A percentile compares a stretch with the other conserved stretches of the same genome.
phyloP scores from a whole-genome alignment of 2,797 vertebrate genomes.

The Ptychadena robeensis region DNA sequence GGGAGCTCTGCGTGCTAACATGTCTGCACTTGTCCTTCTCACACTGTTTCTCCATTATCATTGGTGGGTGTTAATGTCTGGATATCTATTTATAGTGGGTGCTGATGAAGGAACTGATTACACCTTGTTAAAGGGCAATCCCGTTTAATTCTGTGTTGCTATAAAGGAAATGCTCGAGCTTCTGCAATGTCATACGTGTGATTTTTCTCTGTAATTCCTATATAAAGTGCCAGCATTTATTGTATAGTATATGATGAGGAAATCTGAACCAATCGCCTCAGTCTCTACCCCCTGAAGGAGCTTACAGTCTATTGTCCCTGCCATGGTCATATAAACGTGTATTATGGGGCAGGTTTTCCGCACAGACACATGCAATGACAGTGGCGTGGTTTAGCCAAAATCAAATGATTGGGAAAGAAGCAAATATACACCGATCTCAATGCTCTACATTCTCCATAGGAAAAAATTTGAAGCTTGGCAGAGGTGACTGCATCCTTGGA shows the following conservation, averaged over 20 bases:
- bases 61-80: not conserved
- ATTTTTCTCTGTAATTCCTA: not conserved
- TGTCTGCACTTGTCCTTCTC: constrained; percentile 29
- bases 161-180: not conserved
- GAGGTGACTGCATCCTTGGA: not conserved
- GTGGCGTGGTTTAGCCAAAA: not conserved
- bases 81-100: constrained; percentile 5
- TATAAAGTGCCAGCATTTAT: not conserved
- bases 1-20: not conserved
- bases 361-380: not conserved
- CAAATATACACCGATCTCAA: not conserved
- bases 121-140: constrained; percentile 10
- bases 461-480: not conserved
- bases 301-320: not conserved
- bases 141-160: not conserved
- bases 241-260: not conserved
- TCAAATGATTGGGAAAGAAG: no score
- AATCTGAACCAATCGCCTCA: not conserved
- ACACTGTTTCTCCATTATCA: not conserved
- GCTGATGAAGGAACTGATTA: constrained; percentile 9
- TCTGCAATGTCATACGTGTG: not conserved
- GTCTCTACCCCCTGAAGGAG: not conserved
- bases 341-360: not conserved
- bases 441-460: not conserved
- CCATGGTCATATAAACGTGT: not conserved